Evolutionary conservation across 2,888 invertebrate species (phyloP).

Genomic region (Marronus borbonicus): DNA sequence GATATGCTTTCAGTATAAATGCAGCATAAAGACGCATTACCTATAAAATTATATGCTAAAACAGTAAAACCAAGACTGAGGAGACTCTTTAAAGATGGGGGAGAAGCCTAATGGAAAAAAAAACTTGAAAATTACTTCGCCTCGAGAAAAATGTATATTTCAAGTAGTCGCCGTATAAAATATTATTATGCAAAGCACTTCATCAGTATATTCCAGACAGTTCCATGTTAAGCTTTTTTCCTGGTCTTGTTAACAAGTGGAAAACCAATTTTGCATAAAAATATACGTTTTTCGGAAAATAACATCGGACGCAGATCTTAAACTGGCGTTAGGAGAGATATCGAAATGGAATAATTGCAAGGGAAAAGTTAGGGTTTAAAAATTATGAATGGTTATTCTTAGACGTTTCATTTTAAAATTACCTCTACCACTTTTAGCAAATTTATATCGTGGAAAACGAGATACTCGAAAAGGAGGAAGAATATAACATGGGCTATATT

Average conservation of each 20-base stretch:
- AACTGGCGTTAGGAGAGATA: too few species aligned
- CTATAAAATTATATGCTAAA: constrained; percentile 33
- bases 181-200: constrained; percentile 53
- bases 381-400: constrained; percentile 10
- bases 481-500: background rate
- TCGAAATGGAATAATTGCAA: too few species aligned
- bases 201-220: constrained; percentile 43
- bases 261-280: constrained; percentile 52
- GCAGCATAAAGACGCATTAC: constrained; percentile 1
- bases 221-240: constrained; percentile 46
- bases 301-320: constrained; percentile 11
- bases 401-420: background rate
- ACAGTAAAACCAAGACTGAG: constrained; percentile 24
- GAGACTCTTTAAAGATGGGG: constrained; percentile 6
- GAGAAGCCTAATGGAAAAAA: constrained; percentile 43
- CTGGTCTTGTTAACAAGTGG: constrained; percentile 48
- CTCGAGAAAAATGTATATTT: constrained; percentile 49
- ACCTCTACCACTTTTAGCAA: background rate
- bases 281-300: constrained; percentile 36
- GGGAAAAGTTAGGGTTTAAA: background rate
- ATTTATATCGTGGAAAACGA: constrained; percentile 5
- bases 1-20: background rate
- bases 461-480: background rate
- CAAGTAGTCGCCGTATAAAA: constrained; percentile 52
- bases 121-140: constrained; percentile 47